Evolutionary conservation across 1,140 invertebrate genomes (phyloP), one percentile per base, ranked within the genome.

Genomic region (Paraescarpia echinospica): DNA sequence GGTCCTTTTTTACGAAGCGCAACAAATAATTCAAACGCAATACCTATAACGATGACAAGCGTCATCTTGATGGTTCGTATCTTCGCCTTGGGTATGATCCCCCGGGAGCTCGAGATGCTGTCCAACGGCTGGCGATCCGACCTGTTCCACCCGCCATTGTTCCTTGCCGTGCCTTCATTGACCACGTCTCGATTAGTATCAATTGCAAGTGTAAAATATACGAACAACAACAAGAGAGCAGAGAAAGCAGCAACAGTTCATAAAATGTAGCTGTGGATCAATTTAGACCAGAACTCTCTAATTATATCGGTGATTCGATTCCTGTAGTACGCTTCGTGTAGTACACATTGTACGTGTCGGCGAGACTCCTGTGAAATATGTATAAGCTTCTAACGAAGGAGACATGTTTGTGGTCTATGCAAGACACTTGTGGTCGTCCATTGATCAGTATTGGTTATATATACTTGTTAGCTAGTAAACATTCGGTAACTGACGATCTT

Each of bases 11-110:
- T n/a, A n/a, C n/a, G n/a, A n/a, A n/a, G n/a, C n/a, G n/a, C n/a
- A n/a, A n/a, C n/a, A n/a, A n/a, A n/a, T n/a, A n/a, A 6, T 41
- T 41, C 41, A 77, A 31, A 31, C 59, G 14, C 59, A 18, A 77
- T 96, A 98, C 98, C 98, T 95, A 98, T 98, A 93, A 99, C 98
- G 94, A 99, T 99, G 93, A 98, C 98, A 93, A 99, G 97, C 0
- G 98, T 99, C 98, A 99, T 99, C 96, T 99, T 99, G 89, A 99
- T 98, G n/a, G 98, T 99, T 96, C 99, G 98, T 93, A 99, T 98
- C 96, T 99, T 99, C 14, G 98, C 98, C 94, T 98, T 97, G 1
- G 98, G 98, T 95, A 99, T 99, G 34, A 99, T 97, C 35, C 98
- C 98, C 93, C 98, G 93, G 1, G 96, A 96, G 93, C 96, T 96